Evolutionary conservation across 2,888 invertebrate genomes (phyloP), one percentile per base, ranked within the genome.

Genomic region (Oligia latruncula): DNA sequence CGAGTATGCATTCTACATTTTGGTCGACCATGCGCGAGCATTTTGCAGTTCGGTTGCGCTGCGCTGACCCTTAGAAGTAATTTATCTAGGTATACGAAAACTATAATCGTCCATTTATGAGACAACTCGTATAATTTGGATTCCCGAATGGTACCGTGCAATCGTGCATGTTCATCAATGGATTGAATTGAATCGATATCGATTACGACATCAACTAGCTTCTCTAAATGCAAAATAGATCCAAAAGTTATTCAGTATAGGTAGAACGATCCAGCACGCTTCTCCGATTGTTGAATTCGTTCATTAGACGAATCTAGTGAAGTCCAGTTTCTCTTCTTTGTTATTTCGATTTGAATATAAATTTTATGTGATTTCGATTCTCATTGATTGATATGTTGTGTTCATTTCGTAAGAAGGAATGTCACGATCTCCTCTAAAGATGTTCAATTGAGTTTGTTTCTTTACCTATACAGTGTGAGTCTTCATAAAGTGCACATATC

Each of bases 241-340:
- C 43, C 72, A 72, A 74, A 74, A 73, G 72, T 49, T 85, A 87
- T 82, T 73, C 75, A 71, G 78, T 70, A 60, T 62, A 60, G 20
- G 52, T 79, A 65, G 65, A 66, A 76, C 65, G 67, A 74, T 83
- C 68, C 11, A 80, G 35, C 74, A 87, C 76, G 74, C 75, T 80
- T 75, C 46, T 78, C 52, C 71, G 40, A 77, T 72, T 68, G 66
- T 82, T 64, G 15, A 65, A 65, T 67, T 55, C 5, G 43, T 79
- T 84, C 84, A 79, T 87, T 83, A 83, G 86, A 76, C 49, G 52
- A 71, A 55, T 71, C 68, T 43, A 72, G 52, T 78, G 43, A 62
- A 15, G 66, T 78, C 62, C 52, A 77, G 81, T 83, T 77, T 86
- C 78, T 73, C 86, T 78, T 81, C 81, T 81, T 86, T 84, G 83